Evolutionary conservation across 2,797 vertebrate genomes (phyloP).

Genomic region (Emydoidea blandingii): DNA sequence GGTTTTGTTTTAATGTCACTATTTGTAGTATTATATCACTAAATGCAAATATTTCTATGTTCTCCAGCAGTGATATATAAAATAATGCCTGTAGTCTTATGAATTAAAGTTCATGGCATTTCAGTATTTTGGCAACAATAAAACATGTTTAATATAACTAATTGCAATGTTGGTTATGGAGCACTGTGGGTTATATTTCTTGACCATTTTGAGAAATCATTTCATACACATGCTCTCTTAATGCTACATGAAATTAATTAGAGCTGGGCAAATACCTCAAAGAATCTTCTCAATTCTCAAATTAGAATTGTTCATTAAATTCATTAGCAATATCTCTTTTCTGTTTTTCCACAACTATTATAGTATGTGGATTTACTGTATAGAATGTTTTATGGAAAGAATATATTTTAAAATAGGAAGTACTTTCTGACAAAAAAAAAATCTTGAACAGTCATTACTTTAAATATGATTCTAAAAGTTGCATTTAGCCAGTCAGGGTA

Average conservation of each 20-base stretch:
- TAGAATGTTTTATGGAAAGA: not conserved
- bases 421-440: not conserved
- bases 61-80: not conserved
- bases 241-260: conserved; percentile 62
- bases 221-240: conserved; percentile 51
- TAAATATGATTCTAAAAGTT: not conserved
- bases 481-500: not conserved
- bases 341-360: not conserved
- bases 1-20: conserved; percentile 5
- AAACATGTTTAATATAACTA: conserved; percentile 63
- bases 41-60: conserved; percentile 3
- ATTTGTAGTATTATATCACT: not conserved
- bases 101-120: conserved; percentile 39
- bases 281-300: not conserved
- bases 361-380: not conserved
- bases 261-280: conserved; percentile 34
- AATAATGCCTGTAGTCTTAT: conserved; percentile 6
- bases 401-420: not conserved
- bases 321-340: not conserved
- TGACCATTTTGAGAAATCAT: conserved; percentile 62
- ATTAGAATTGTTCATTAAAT: not conserved
- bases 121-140: conserved; percentile 34
- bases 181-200: conserved; percentile 58
- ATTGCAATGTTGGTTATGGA: conserved; percentile 27
- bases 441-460: not conserved